Percentiles rank a stretch among this genome's conserved stretches.
These are phyloP conservation scores for Lordiphosa collinella DNA, from an alignment of 1,140 invertebrate genomes.

Conservation along the genomic window DNA sequence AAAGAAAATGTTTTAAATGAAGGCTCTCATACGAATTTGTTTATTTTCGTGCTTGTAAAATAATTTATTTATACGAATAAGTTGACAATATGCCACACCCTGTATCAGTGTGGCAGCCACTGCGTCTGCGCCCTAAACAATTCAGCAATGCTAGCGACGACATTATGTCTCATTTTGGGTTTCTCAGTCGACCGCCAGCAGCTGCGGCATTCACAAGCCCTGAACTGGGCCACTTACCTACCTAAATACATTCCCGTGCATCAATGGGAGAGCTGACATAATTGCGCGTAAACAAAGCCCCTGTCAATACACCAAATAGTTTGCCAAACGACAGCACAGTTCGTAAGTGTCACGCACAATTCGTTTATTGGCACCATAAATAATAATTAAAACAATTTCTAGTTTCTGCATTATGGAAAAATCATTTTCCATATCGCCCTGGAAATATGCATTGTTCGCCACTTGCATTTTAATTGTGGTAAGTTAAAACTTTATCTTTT, in stretches of 20 bases:
- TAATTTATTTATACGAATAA: too few relatives aligned
- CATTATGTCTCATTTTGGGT: slow-evolving; percentile 10
- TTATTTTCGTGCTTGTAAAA: too few relatives aligned
- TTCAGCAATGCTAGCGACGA: not conserved
- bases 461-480: slow-evolving; percentile 62
- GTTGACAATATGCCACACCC: too few relatives aligned
- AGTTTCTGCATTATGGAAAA: slow-evolving; percentile 49
- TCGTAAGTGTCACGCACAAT: not conserved
- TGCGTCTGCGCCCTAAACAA: slow-evolving; percentile 26
- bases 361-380: not conserved
- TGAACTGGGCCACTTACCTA: not conserved
- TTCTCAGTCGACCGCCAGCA: slow-evolving; percentile 45
- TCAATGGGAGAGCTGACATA: slow-evolving; percentile 11
- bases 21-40: too few relatives aligned
- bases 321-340: not conserved
- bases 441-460: slow-evolving; percentile 59
- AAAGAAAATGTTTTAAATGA: slow-evolving; percentile 3
- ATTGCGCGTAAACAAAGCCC: slow-evolving; percentile 46
- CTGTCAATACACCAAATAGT: not conserved
- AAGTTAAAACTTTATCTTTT: slow-evolving; percentile 27
- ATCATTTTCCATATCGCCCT: slow-evolving; percentile 54
- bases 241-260: not conserved
- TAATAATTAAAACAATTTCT: not conserved
- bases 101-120: not conserved
- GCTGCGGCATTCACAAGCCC: slow-evolving; percentile 30